These are phyloP conservation scores for Eledone cirrhosa DNA, from an alignment of 2,888 invertebrate genomes.

Conservation along the genomic window DNA sequence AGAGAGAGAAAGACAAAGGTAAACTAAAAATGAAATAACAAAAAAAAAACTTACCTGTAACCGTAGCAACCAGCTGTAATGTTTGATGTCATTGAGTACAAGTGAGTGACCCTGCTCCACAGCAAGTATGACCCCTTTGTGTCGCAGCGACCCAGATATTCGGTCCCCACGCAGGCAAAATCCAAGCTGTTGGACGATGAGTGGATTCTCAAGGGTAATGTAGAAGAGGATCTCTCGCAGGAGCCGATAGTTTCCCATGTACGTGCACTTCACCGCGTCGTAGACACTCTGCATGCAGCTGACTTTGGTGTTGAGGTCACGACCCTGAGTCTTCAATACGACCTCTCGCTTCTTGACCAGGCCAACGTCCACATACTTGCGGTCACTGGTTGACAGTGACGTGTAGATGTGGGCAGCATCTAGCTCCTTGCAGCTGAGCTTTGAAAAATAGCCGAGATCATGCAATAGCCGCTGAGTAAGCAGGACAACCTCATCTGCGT, in stretches of 20 bases:
- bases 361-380: slow-evolving; percentile 48
- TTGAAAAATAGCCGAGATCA: slow-evolving; percentile 47
- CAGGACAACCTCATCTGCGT: slow-evolving; percentile 54
- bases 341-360: slow-evolving; percentile 37
- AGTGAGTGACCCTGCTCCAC: slow-evolving; percentile 49
- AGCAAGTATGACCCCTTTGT: slow-evolving; percentile 52
- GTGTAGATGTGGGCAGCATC: slow-evolving; percentile 43
- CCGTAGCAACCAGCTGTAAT: neutral
- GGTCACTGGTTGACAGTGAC: slow-evolving; percentile 39
- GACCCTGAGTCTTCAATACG: slow-evolving; percentile 49
- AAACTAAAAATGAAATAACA: neutral
- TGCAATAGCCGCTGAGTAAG: slow-evolving; percentile 45
- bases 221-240: slow-evolving; percentile 52
- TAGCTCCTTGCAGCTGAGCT: slow-evolving; percentile 52
- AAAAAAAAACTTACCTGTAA: slow-evolving; percentile 16
- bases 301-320: slow-evolving; percentile 49
- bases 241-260: slow-evolving; percentile 54
- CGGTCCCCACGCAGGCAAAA: slow-evolving; percentile 57
- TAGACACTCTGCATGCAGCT: slow-evolving; percentile 56
- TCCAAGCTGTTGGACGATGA: slow-evolving; percentile 48
- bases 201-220: slow-evolving; percentile 44
- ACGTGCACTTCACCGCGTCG: slow-evolving; percentile 47
- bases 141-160: slow-evolving; percentile 41
- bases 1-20: too few relatives aligned
- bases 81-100: neutral